Evolutionary conservation across 2,113 vertebrate genomes (phyloP), one percentile per base, ranked within the genome.

Genomic region (Rhinolophus ferrumequinum): DNA sequence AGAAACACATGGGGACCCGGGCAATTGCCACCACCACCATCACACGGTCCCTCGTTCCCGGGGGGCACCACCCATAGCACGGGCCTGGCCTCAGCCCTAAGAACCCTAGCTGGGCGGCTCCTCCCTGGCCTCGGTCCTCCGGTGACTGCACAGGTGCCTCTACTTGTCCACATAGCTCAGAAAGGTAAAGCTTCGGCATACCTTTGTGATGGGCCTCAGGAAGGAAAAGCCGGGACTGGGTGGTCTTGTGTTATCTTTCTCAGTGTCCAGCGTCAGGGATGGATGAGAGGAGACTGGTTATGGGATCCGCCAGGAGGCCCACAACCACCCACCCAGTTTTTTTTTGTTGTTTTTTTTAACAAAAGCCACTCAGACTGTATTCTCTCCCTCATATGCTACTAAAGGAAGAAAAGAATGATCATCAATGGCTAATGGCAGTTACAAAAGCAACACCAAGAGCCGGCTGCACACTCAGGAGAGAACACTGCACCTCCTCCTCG

Each of bases 101-200:
- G 94, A 16, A 50, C 97, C 98, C 7, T 2, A 93, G 15, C 67
- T 8, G 0, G 94, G 93, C 0, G 14, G 84, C 15, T 72, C 90
- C 73, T 97, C 98, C 8, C 97, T 97, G 8, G 6, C 52, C 19
- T 41, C 60, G 28, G 33, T 73, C 81, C 80, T 67, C 67, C 98
- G 98, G 72, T 99, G 98, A 94, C 99, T 99, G 80, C 99, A 98
- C 95, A 99, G 98, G 54, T 99, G 99, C 97, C 99, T 99, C 98
- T 99, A 99, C 97, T 99, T 99, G 76, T 99, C 99, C 98, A 99
- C 99, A 0, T 99, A 99, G 0, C 99, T 99, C 28, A 6, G 35
- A 64, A 93, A 58, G 47, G 47, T 15, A 13, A 24, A 60, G 26
- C 19, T 47, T 47, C 22, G 54, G 30, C 26, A 26, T 62, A 18